These are phyloP conservation scores for Dermochelys coriacea DNA, from an alignment of 2,797 vertebrate genomes.

Conservation along the genomic window DNA sequence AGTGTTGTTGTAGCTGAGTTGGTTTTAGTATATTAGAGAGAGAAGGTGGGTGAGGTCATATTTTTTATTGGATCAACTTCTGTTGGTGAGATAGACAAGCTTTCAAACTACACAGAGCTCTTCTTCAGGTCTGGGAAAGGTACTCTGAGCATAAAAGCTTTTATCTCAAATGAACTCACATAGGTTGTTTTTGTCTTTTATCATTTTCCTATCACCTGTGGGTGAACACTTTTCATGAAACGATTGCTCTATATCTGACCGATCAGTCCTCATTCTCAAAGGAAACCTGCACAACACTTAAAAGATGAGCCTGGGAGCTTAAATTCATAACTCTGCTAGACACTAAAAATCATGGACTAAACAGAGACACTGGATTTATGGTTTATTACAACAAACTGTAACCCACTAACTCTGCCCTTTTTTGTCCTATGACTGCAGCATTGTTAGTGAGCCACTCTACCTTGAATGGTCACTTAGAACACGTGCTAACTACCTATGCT, in stretches of 20 bases:
- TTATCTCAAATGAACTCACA: neutral
- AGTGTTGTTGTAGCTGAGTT: neutral
- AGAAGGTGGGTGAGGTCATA: neutral
- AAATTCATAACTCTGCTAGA: neutral
- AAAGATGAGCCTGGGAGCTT: neutral
- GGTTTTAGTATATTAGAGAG: neutral
- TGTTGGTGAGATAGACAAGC: neutral
- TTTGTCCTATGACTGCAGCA: neutral
- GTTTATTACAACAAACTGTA: neutral
- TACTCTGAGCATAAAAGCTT: neutral
- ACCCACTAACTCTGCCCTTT: neutral
- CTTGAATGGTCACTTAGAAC: neutral
- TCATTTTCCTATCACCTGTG: neutral
- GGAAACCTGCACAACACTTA: neutral
- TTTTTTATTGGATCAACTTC: neutral
- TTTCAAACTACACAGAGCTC: neutral
- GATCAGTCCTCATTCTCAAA: neutral
- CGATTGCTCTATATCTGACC: neutral
- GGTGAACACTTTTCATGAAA: neutral
- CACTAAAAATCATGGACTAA: neutral
- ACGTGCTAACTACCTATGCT: neutral
- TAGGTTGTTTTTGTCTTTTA: no score
- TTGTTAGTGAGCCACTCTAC: neutral
- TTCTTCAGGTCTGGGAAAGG: neutral
- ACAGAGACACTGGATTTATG: neutral